These are phyloP conservation scores for Heteromormyrus szaboi DNA, from an alignment of 2,797 vertebrate genomes.

Conservation along the genomic window DNA sequence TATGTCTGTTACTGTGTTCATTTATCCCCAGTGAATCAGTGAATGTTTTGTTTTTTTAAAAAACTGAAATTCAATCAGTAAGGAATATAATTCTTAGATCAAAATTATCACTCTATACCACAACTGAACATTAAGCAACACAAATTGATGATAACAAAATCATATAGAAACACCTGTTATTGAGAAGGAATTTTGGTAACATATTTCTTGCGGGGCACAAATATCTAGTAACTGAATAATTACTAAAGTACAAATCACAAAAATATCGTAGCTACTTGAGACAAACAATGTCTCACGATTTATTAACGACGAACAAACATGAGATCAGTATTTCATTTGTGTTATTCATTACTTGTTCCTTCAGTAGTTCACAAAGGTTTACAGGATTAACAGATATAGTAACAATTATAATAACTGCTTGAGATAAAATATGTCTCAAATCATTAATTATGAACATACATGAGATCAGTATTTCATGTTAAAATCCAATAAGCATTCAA, in stretches of 20 bases:
- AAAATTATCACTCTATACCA: background rate
- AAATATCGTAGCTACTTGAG: background rate
- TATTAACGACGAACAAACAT: background rate
- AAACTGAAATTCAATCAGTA: background rate
- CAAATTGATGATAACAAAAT: background rate
- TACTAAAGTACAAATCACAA: background rate
- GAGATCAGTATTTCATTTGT: background rate
- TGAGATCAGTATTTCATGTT: background rate
- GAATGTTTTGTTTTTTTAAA: background rate
- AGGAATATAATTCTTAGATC: slow-evolving; percentile 7
- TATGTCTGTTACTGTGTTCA: background rate
- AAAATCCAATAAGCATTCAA: background rate
- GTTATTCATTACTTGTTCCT: background rate
- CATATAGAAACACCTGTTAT: background rate
- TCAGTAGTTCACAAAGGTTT: background rate
- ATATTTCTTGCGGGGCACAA: background rate
- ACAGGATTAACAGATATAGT: background rate
- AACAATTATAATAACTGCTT: background rate
- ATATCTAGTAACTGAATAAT: background rate
- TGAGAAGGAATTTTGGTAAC: background rate
- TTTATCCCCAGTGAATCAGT: background rate
- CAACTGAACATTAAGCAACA: background rate
- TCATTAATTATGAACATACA: background rate
- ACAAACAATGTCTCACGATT: background rate
- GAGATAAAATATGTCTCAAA: background rate